Conservation (phyloP, 2,888 invertebrate species). For the Teinopalpus imperialis region DNA sequence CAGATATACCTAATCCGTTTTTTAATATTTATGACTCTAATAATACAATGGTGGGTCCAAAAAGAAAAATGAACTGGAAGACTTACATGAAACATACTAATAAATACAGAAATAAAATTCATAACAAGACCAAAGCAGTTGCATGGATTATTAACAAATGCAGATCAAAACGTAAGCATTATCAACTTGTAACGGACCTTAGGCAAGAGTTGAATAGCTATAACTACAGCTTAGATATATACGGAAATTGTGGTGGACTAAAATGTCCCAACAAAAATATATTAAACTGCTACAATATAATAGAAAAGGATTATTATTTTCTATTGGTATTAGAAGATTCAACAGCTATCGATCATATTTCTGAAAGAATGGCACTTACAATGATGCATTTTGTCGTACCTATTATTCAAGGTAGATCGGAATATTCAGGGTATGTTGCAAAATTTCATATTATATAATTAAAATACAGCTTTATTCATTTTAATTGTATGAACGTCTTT, state of each 20-base stretch:
- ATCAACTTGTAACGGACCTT: conserved; percentile 50
- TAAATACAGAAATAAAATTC: conserved; percentile 35
- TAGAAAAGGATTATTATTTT: conserved; percentile 60
- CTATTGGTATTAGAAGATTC: conserved; percentile 62
- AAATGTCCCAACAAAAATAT: conserved; percentile 48
- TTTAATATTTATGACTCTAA: conserved; percentile 47
- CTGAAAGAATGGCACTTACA: conserved; percentile 51
- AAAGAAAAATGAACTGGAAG: conserved; percentile 45
- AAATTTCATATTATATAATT: background rate
- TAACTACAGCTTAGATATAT: conserved; percentile 56
- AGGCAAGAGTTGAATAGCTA: conserved; percentile 51
- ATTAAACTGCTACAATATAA: conserved; percentile 49
- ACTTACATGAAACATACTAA: conserved; percentile 43
- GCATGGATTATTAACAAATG: conserved; percentile 61
- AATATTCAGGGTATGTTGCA: conserved; percentile 53
- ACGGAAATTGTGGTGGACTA: conserved; percentile 53
- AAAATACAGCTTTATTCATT: background rate
- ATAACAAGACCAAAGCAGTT: conserved; percentile 52
- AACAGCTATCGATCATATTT: conserved; percentile 54
- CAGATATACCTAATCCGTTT: conserved; percentile 61
- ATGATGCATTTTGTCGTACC: conserved; percentile 56
- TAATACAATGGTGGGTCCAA: conserved; percentile 53
- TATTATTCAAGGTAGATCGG: conserved; percentile 51
- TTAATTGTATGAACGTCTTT: too few species aligned
- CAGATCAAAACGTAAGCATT: conserved; percentile 47